Percentiles rank a stretch among this genome's conserved stretches.
Evolutionary conservation across 2,797 vertebrate species (phyloP).

Genomic region (Xiphophorus birchmanni): DNA sequence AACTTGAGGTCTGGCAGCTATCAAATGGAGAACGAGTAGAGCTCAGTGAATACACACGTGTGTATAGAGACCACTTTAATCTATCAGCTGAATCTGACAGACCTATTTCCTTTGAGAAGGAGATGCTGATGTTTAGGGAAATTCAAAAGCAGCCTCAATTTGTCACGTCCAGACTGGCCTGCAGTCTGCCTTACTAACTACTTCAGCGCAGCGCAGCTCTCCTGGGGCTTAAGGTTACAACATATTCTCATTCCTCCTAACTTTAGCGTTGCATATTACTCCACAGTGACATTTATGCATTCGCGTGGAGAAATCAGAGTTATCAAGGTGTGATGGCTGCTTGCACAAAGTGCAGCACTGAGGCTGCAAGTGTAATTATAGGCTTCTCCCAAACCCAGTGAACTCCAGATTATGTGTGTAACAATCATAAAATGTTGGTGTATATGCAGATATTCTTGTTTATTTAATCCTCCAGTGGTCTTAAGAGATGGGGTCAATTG

Average conservation of each 20-base stretch:
- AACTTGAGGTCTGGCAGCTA: constrained; percentile 33
- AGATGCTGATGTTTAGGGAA: constrained; percentile 61
- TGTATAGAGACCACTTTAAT: constrained; percentile 66
- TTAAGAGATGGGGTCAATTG: too few relatives aligned
- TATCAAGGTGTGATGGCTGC: neutral
- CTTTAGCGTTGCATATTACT: neutral
- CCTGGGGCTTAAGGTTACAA: constrained; percentile 10
- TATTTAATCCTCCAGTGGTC: too few relatives aligned
- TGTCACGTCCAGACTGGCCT: constrained; percentile 44
- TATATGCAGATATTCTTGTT: neutral
- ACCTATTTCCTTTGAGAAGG: constrained; percentile 58
- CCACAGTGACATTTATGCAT: neutral
- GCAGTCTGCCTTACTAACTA: constrained; percentile 30
- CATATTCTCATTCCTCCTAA: constrained; percentile 6
- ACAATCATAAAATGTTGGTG: neutral
- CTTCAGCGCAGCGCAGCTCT: constrained; percentile 5
- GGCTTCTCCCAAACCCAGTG: too few relatives aligned
- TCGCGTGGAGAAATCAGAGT: constrained; percentile 26
- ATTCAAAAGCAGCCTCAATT: constrained; percentile 64
- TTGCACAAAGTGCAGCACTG: neutral
- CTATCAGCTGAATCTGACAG: constrained; percentile 68
- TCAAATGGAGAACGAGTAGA: constrained; percentile 41
- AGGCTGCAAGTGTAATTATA: neutral
- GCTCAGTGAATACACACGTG: constrained; percentile 65
- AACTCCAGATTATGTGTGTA: neutral